A percentile compares a stretch with the other conserved stretches of the same genome.
Conservation (phyloP, 2,888 invertebrate genomes). For the Melanophora roralis region DNA sequence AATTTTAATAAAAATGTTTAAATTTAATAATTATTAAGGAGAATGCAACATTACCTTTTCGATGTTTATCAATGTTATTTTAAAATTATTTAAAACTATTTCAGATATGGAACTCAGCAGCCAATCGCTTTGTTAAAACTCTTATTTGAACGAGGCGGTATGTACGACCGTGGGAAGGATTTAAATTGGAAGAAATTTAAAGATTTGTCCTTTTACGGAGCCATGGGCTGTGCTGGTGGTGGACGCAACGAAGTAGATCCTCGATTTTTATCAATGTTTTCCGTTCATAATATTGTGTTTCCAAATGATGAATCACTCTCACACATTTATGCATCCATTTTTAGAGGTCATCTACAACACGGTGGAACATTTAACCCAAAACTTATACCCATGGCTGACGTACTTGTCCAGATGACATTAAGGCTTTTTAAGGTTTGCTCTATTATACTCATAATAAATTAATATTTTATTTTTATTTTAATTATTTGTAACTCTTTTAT, state of each 20-base stretch:
- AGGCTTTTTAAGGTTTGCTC: slow-evolving; percentile 85
- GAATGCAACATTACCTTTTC: too few relatives aligned
- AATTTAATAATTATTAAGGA: too few relatives aligned
- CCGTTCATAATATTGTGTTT: slow-evolving; percentile 90
- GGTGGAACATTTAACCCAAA: slow-evolving; percentile 81
- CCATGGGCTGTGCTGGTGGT: slow-evolving; percentile 93
- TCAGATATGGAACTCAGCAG: slow-evolving; percentile 91
- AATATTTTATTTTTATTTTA: too few relatives aligned
- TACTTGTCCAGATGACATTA: slow-evolving; percentile 87
- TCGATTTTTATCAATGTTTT: slow-evolving; percentile 93
- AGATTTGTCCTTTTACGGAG: slow-evolving; percentile 86
- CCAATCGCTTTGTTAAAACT: slow-evolving; percentile 94
- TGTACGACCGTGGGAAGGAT: slow-evolving; percentile 93
- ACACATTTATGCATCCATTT: slow-evolving; percentile 89
- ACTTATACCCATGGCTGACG: slow-evolving; percentile 81
- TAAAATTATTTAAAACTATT: background rate
- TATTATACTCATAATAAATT: too few relatives aligned
- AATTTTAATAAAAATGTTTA: too few relatives aligned
- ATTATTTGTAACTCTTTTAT: too few relatives aligned
- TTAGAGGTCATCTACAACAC: slow-evolving; percentile 84
- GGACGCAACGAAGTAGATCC: slow-evolving; percentile 94
- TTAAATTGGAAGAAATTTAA: slow-evolving; percentile 92
- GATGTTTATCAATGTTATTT: background rate
- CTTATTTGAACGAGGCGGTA: slow-evolving; percentile 91
- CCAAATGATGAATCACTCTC: slow-evolving; percentile 87